Evolutionary conservation across 2,888 invertebrate species (phyloP).

Genomic region (Euplexia lucipara): DNA sequence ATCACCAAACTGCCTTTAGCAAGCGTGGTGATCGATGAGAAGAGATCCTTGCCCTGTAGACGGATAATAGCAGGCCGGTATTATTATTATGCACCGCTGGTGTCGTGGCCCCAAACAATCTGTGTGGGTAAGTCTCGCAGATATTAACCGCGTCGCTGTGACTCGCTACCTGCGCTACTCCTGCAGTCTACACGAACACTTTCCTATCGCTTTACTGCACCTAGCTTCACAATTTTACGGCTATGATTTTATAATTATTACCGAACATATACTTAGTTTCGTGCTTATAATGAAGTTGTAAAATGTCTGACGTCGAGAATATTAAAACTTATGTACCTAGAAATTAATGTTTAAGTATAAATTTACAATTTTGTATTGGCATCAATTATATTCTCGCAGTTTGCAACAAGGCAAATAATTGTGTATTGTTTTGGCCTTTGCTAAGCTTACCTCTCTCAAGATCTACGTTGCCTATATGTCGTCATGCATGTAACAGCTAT

Average conservation of each 20-base stretch:
- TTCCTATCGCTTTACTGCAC: neutral
- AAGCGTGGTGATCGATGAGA: too few relatives aligned
- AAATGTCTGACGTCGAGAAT: too few relatives aligned
- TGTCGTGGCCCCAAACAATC: constrained; percentile 43
- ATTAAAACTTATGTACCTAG: too few relatives aligned
- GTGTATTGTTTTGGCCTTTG: neutral
- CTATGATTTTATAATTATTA: neutral
- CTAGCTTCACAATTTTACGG: neutral
- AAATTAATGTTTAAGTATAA: neutral
- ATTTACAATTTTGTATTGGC: neutral
- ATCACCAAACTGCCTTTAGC: too few relatives aligned
- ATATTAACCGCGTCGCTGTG: constrained; percentile 32
- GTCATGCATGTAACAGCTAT: neutral
- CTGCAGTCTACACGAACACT: neutral
- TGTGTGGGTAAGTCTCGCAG: constrained; percentile 25
- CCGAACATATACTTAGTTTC: too few relatives aligned
- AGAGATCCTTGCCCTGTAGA: too few relatives aligned
- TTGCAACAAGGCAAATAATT: too few relatives aligned
- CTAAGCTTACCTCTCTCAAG: neutral
- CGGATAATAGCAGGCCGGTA: too few relatives aligned
- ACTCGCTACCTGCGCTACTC: neutral
- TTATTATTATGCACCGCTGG: too few relatives aligned
- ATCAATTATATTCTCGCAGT: too few relatives aligned
- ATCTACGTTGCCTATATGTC: neutral
- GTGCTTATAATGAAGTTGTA: too few relatives aligned